A percentile compares a stretch with the other conserved stretches of the same genome.
Conservation (phyloP, 2,113 vertebrate genomes). For the Labeo rohita region DNA sequence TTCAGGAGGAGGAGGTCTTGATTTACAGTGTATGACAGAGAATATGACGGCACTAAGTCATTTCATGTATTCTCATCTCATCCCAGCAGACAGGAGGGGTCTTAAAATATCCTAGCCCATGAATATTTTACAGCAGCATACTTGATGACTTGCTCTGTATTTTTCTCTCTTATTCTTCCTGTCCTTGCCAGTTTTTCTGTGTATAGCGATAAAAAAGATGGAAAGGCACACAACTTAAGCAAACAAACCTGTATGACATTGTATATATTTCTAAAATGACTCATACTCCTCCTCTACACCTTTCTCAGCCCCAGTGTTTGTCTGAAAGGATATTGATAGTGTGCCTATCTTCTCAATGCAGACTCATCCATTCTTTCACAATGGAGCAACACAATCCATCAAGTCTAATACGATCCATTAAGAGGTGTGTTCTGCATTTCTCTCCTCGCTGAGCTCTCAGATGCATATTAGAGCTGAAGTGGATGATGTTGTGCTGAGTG, state of each 20-base stretch:
- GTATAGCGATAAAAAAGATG: not conserved
- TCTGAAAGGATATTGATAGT: not conserved
- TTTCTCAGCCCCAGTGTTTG: not conserved
- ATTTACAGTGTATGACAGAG: constrained; percentile 3
- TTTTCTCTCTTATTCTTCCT: constrained; percentile 4
- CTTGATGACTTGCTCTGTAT: constrained; percentile 8
- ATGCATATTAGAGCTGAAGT: constrained; percentile 36
- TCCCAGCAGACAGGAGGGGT: constrained; percentile 36
- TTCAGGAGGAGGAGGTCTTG: not conserved
- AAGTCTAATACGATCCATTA: constrained; percentile 7
- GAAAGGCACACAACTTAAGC: not conserved
- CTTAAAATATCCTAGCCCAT: constrained; percentile 52
- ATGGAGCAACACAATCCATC: not conserved
- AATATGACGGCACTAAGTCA: not conserved
- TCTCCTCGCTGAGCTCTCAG: constrained; percentile 11
- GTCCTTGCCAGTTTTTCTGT: not conserved
- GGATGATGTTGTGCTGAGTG: constrained; percentile 33
- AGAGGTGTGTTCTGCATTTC: not conserved
- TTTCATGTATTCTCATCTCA: constrained; percentile 36
- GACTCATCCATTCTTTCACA: not conserved
- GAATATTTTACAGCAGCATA: constrained; percentile 44
- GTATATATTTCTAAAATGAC: not conserved
- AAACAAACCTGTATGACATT: not conserved
- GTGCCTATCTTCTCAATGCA: not conserved
- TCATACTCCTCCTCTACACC: not conserved